A percentile compares a stretch with the other conserved stretches of the same genome.
These are phyloP conservation scores for Diploscapter pachys DNA, from an alignment of 1,140 invertebrate species.

Conservation along the genomic window DNA sequence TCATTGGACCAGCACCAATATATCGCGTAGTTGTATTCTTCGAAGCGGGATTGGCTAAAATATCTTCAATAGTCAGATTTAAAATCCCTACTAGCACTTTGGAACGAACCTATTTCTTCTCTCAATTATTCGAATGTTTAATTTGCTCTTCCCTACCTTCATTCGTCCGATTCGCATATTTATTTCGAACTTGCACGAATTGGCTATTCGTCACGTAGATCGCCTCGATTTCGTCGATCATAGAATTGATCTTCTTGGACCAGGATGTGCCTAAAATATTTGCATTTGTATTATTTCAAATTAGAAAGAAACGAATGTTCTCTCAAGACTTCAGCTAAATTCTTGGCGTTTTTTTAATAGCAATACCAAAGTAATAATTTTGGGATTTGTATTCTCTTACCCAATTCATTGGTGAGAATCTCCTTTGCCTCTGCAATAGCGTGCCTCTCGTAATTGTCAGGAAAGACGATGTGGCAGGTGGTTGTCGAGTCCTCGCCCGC, in stretches of 20 bases:
- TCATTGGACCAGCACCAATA: neutral
- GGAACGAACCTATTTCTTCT: conserved; percentile 6
- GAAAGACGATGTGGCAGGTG: conserved; percentile 9
- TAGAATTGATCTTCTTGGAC: neutral
- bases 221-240: conserved; percentile 6
- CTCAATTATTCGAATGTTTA: too few species aligned
- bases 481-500: conserved; percentile 5
- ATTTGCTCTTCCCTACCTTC: neutral
- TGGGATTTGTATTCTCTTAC: neutral
- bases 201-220: conserved; percentile 2
- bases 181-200: conserved; percentile 4
- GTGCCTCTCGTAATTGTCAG: neutral
- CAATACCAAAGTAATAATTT: neutral
- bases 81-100: neutral
- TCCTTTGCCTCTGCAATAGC: conserved; percentile 1
- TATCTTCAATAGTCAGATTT: neutral
- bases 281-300: too few species aligned
- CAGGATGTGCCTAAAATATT: neutral
- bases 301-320: too few species aligned
- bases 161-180: conserved; percentile 4
- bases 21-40: conserved; percentile 1
- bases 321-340: too few species aligned
- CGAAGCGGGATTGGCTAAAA: conserved; percentile 11
- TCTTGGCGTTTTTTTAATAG: too few species aligned
- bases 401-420: conserved; percentile 10